These are phyloP conservation scores for Eremobia ochroleuca DNA, from an alignment of 2,888 invertebrate species.

Conservation along the genomic window DNA sequence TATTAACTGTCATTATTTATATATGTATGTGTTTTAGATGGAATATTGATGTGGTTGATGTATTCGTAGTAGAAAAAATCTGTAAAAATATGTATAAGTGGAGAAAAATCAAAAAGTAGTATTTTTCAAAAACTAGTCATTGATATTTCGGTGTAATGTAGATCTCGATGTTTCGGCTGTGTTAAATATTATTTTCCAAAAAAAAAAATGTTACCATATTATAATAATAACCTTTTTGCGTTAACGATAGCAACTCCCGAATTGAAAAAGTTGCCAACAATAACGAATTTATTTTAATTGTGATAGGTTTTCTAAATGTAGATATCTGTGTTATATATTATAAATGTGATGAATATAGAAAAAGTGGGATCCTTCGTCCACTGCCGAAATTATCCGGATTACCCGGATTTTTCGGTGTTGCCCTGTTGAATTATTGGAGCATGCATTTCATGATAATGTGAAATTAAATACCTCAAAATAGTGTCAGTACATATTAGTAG, in stretches of 20 bases:
- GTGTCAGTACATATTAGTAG: slow-evolving; percentile 71
- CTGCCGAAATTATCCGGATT: slow-evolving; percentile 26
- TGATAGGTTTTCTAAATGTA: slow-evolving; percentile 66
- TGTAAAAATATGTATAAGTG: slow-evolving; percentile 44
- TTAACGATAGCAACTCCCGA: slow-evolving; percentile 51
- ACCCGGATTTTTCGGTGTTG: slow-evolving; percentile 20
- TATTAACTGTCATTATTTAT: slow-evolving; percentile 64
- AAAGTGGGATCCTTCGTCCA: slow-evolving; percentile 33
- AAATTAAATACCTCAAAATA: slow-evolving; percentile 81
- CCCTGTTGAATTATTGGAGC: slow-evolving; percentile 48
- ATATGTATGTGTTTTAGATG: slow-evolving; percentile 73
- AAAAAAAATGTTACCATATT: slow-evolving; percentile 62
- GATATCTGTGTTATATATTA: slow-evolving; percentile 72
- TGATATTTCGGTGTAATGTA: slow-evolving; percentile 71
- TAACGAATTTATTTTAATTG: slow-evolving; percentile 75
- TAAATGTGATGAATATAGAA: slow-evolving; percentile 74
- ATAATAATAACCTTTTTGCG: slow-evolving; percentile 62
- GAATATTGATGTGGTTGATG: slow-evolving; percentile 74
- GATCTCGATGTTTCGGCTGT: slow-evolving; percentile 88
- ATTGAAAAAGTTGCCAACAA: slow-evolving; percentile 69
- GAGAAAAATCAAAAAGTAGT: slow-evolving; percentile 54
- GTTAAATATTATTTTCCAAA: slow-evolving; percentile 77
- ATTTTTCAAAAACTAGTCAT: slow-evolving; percentile 75
- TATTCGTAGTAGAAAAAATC: slow-evolving; percentile 63
- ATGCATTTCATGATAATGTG: slow-evolving; percentile 66